Evolutionary conservation across 2,113 vertebrate genomes (phyloP).

Genomic region (Peucedramus taeniatus): DNA sequence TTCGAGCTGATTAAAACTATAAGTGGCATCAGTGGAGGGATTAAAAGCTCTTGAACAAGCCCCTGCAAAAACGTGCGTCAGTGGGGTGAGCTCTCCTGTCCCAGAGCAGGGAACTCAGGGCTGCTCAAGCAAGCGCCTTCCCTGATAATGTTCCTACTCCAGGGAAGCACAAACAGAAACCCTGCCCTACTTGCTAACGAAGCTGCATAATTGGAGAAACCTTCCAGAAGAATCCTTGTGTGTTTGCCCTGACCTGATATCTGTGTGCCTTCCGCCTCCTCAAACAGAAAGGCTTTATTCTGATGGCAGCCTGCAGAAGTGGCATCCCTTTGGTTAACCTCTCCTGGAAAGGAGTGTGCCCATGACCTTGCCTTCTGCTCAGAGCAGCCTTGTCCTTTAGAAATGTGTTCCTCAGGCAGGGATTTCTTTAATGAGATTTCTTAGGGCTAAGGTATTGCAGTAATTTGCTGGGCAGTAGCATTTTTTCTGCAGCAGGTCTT

Average conservation of each 20-base stretch:
- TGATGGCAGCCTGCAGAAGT: not conserved
- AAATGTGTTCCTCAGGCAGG: not conserved
- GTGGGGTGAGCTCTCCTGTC: not conserved
- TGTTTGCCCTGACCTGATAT: not conserved
- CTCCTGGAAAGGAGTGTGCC: not conserved
- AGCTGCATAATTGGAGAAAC: not conserved
- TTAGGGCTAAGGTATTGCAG: not conserved
- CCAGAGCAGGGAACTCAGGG: not conserved
- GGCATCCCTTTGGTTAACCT: not conserved
- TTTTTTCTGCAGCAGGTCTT: not conserved
- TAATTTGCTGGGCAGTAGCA: not conserved
- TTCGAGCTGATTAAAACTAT: slow-evolving; percentile 36
- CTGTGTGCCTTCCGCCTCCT: not conserved
- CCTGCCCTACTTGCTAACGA: not conserved
- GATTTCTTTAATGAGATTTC: slow-evolving; percentile 36
- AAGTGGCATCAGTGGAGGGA: slow-evolving; percentile 27
- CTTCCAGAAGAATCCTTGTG: not conserved
- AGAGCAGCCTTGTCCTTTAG: not conserved
- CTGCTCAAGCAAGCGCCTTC: not conserved
- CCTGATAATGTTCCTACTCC: not conserved
- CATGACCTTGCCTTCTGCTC: not conserved
- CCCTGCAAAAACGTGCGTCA: not conserved
- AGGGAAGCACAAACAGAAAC: not conserved
- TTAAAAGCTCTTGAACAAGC: slow-evolving; percentile 24
- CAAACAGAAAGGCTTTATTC: not conserved